phyloP scores from a whole-genome alignment of 2,797 vertebrate species.

The Falco naumanni region DNA sequence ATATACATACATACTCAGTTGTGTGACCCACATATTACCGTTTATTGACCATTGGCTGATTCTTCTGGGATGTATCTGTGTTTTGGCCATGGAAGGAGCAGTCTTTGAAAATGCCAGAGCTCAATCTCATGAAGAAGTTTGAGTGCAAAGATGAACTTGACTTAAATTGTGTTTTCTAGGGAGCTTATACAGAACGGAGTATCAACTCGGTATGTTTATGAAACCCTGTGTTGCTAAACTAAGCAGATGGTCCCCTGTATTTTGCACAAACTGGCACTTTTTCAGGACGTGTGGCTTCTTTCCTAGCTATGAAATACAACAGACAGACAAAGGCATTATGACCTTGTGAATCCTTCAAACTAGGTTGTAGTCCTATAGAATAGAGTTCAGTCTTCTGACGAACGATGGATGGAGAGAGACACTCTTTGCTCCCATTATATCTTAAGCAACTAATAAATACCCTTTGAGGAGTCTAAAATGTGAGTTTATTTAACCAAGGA shows the following conservation, averaged over 20 bases:
- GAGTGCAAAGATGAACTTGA: not conserved
- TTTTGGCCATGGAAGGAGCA: not conserved
- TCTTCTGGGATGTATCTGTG: not conserved
- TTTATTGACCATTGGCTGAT: not conserved
- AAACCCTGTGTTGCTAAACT: not conserved
- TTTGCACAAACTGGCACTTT: not conserved
- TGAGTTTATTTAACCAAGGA: not conserved
- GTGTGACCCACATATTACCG: not conserved
- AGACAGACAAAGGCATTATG: not conserved
- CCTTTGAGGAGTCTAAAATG: not conserved
- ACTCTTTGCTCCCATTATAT: not conserved
- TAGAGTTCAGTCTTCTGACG: not conserved
- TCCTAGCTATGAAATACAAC: not conserved
- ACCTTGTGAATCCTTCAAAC: not conserved
- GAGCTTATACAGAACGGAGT: not conserved
- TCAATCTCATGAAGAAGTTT: not conserved
- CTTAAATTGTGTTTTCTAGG: not conserved
- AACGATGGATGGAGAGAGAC: not conserved
- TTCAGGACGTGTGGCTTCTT: not conserved
- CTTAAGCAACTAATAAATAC: not conserved
- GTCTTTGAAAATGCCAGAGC: not conserved
- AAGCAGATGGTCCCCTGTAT: not conserved
- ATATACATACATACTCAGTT: not conserved
- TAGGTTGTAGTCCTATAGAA: not conserved
- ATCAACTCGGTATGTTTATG: not conserved